phyloP scores from a whole-genome alignment of 2,797 vertebrate genomes.

The Chaenodraco wilsoni region DNA sequence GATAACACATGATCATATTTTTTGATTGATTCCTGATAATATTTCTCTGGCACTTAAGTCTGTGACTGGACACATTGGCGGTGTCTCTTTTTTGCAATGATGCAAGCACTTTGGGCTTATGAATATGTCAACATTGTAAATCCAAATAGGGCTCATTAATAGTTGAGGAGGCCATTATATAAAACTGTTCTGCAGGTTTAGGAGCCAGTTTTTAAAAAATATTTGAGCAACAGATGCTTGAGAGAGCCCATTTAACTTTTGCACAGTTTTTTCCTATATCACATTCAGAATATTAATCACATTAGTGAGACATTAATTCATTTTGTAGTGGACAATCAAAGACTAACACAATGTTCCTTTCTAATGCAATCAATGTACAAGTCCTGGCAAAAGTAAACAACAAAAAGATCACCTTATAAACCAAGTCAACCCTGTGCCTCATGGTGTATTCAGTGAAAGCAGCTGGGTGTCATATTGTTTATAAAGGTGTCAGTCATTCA shows the following conservation, averaged over 20 bases:
- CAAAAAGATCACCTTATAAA: not conserved
- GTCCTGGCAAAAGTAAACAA: not conserved
- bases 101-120: conserved; percentile 56
- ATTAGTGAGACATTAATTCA: not conserved
- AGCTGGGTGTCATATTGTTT: conserved; percentile 61
- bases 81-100: conserved; percentile 41
- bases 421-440: conserved; percentile 18
- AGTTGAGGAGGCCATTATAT: conserved; percentile 42
- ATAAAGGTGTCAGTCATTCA: conserved; percentile 57
- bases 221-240: conserved; percentile 11
- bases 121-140: conserved; percentile 66
- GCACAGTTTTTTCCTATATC: not conserved
- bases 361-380: not conserved
- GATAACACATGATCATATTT: conserved; percentile 55
- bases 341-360: not conserved
- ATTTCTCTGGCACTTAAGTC: conserved; percentile 49
- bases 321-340: not conserved
- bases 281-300: not conserved
- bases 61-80: conserved; percentile 35
- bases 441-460: conserved; percentile 28
- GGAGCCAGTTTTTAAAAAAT: conserved; percentile 14
- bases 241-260: conserved; percentile 1
- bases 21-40: conserved; percentile 65
- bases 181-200: conserved; percentile 18
- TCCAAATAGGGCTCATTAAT: conserved; percentile 58